Evolutionary conservation across 2,113 vertebrate genomes (phyloP), one percentile per base, ranked within the genome.

Genomic region (Aphelocoma coerulescens): DNA sequence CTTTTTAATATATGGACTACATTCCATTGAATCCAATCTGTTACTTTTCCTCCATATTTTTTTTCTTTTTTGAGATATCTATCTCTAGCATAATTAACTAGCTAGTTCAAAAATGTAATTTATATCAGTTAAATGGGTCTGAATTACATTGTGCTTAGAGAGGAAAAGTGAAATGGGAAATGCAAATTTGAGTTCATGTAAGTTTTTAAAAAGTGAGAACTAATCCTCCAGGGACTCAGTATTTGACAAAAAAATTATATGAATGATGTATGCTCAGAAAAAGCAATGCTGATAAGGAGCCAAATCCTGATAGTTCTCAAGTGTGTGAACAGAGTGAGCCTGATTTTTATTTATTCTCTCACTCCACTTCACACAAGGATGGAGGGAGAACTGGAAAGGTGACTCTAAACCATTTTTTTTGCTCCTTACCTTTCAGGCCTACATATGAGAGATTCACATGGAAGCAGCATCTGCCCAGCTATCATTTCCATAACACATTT

Each of bases 91-190:
- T 82, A 95, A 89, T 92, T 94, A 95, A 73, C 65, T 86, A 85
- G 68, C 44, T 91, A 39, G 52, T 92, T 93, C 79, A 93, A 84
- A 97, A 95, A 76, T 91, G 67, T 63, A 96, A 91, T 96, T 94
- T 92, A 77, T 96, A 95, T 97, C 41, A 94, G 52, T 83, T 61
- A 94, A 63, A 92, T 78, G 22, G 19, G n/a, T 77, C 91, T 79
- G 88, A 78, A 92, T 95, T 89, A 85, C 46, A 30, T 73, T 89
- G 21, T 88, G 88, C 41, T 94, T 84, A 86, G 35, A 91, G 26
- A 93, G 49, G 77, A 48, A 87, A 37, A 69, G 21, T 80, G 51
- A 93, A 91, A 95, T 43, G 55, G 28, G 35, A 96, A 95, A 97
- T 88, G 91, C 46, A 92, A 65, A 97, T 89, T 51, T 90, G 63